A percentile compares a stretch with the other conserved stretches of the same genome.
Evolutionary conservation across 2,113 vertebrate genomes (phyloP).

Genomic region (Bos indicus): DNA sequence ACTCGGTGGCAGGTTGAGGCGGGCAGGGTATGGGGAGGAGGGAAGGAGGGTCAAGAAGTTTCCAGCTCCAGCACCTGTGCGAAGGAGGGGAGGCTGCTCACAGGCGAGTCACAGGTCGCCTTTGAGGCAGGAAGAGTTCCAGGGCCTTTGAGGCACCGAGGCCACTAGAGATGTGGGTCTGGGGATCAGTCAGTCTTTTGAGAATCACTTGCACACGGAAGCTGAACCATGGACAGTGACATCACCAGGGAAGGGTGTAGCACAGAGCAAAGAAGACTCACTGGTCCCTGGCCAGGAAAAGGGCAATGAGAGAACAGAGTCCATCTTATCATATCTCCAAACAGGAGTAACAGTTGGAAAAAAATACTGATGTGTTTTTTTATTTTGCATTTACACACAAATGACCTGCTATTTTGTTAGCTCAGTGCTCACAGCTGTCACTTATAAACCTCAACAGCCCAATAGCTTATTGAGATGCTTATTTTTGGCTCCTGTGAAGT

Average conservation of each 20-base stretch:
- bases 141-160: background rate
- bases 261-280: background rate
- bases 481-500: background rate
- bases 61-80: background rate
- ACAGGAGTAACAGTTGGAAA: background rate
- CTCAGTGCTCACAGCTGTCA: background rate
- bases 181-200: background rate
- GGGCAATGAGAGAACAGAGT: background rate
- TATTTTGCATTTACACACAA: background rate
- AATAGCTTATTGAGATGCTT: background rate
- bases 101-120: rapidly evolving
- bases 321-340: background rate
- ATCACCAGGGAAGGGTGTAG: background rate
- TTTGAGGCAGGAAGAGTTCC: background rate
- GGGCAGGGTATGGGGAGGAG: background rate
- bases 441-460: background rate
- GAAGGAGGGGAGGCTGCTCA: too few relatives aligned
- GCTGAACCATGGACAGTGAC: too few relatives aligned
- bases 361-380: background rate
- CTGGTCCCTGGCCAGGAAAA: background rate
- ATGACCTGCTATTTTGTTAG: background rate
- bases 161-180: background rate
- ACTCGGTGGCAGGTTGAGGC: background rate
- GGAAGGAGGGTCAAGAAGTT: background rate
- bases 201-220: background rate